Base-by-base conservation (phyloP, 92 coral and sea anemone species). In the Epizoanthus ramosus region DNA sequence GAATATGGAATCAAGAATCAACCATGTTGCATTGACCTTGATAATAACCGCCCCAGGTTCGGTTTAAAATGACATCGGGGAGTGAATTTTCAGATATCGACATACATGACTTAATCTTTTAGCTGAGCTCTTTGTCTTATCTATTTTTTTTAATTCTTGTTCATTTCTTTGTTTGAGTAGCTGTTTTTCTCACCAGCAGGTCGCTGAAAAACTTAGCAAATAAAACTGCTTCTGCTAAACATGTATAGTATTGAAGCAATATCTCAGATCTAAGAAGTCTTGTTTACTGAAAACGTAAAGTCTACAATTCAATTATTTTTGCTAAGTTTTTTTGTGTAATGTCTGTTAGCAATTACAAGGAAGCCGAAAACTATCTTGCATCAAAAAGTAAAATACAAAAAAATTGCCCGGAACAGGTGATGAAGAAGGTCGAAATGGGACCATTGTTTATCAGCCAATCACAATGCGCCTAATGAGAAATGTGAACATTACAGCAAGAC, bases 351-450 rank as follows among this genome's bases (percentile, higher is more conserved):
- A 52, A 74, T 74, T 74, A 56, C 65, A 74, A 74, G 54, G 61
- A 53, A 74, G 28, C 54, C 18, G 24, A 37, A 31, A 39, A 37
- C 43, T 37, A 37, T 41, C 18, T 4, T 41, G 25, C 22, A 22
- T 12, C 24, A 15, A 37, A 69, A 69, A 39, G 14, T 22, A 66
- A 35, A 71, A 71, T 43, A 71, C 57, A 16, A 70, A 70, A 8
- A 37, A 28, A 54, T 73, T 73, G 56, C 25, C 37, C 65, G 18
- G 64, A 63, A 56, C 79, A 74, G 79, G 79, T 74, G 79, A 74
- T 54, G 25, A 3, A 19, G 15, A 1, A 16, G 63, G 33, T 23
- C 18, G 3, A 24, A 56, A 37, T 25, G 18, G 33, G 19, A 14
- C 22, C 65, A 54, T 74, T 74, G 79, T 74, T 24, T 18, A 5